phyloP scores from a whole-genome alignment of 2,888 invertebrate genomes.

The Dynastes maya region DNA sequence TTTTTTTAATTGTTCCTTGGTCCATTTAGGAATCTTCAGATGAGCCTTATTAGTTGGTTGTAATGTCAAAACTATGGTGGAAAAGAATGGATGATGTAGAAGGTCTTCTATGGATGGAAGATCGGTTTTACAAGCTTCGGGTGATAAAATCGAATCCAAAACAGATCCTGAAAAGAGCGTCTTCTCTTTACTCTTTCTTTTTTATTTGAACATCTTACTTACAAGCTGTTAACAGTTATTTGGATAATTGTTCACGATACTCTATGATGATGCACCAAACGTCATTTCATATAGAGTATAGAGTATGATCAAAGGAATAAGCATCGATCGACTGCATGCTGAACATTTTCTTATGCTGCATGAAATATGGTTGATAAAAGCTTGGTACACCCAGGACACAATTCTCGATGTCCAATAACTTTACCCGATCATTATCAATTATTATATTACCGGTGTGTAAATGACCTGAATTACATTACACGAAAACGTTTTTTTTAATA shows the following conservation, averaged over 20 bases:
- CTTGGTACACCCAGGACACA: slow-evolving; percentile 85
- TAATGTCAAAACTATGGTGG: slow-evolving; percentile 68
- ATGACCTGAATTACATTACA: slow-evolving; percentile 75
- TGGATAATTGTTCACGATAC: slow-evolving; percentile 79
- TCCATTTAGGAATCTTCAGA: slow-evolving; percentile 80
- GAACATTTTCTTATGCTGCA: slow-evolving; percentile 81
- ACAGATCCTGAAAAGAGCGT: slow-evolving; percentile 71
- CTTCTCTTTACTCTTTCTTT: too few species aligned
- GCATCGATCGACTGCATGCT: slow-evolving; percentile 85
- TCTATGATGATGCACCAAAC: slow-evolving; percentile 83
- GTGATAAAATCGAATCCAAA: slow-evolving; percentile 79
- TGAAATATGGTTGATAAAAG: slow-evolving; percentile 82
- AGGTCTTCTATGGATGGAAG: slow-evolving; percentile 80
- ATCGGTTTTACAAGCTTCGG: slow-evolving; percentile 82
- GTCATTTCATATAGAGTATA: slow-evolving; percentile 86
- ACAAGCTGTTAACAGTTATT: slow-evolving; percentile 74
- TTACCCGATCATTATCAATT: slow-evolving; percentile 77
- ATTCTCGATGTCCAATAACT: slow-evolving; percentile 89
- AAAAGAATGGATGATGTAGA: slow-evolving; percentile 81
- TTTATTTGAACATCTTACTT: slow-evolving; percentile 72
- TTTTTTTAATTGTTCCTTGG: slow-evolving; percentile 79
- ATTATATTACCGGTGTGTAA: slow-evolving; percentile 91
- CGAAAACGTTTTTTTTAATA: neutral
- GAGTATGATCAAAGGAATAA: slow-evolving; percentile 89
- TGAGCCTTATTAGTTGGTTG: slow-evolving; percentile 69